Evolutionary conservation across 2,113 vertebrate genomes (phyloP), one percentile per base, ranked within the genome.

Genomic region (Aviceda subcristata): DNA sequence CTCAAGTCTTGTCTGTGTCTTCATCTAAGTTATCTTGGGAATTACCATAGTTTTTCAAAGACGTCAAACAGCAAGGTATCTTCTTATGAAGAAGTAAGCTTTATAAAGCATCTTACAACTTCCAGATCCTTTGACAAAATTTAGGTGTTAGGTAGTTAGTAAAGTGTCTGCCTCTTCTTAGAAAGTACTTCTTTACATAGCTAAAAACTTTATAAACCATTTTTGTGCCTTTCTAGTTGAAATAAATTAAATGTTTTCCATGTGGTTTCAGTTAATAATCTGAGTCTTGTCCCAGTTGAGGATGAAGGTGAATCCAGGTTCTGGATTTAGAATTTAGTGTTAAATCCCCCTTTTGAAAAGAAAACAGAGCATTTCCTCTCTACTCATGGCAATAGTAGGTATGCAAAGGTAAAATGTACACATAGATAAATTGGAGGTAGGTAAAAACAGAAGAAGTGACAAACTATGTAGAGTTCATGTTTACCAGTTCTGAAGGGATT

Each of bases 121-220:
- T 72, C 39, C 60, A 95, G 26, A 85, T 74, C 19, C 11, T 21
- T 85, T 93, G 29, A 55, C 23, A 62, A 77, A 57, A 62, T 72
- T 74, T 84, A 78, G 23, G n/a, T 86, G 30, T 77, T 55, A 17
- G 17, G 4, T 91, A 51, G 81, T 86, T 89, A 68, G 45, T 85
- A 74, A 96, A 92, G 51, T 59, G 48, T 27, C 46, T 79, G n/a
- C 48, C 29, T 92, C 95, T 87, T 77, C 80, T 79, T 68, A 22
- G 78, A 53, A 86, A 88, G n/a, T 80, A 64, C 21, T 93, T 76
- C 22, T 82, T 96, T 72, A 68, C 46, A 53, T 30, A 82, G 45
- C 34, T 50, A 41, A 32, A 73, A 57, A 80, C 36, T 81, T 87
- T 34, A 21, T 36, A 79, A 77, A 69, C 29, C 48, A 21, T 76